Conservation (phyloP, 2,113 vertebrate genomes). For the Epinephelus lanceolatus region DNA sequence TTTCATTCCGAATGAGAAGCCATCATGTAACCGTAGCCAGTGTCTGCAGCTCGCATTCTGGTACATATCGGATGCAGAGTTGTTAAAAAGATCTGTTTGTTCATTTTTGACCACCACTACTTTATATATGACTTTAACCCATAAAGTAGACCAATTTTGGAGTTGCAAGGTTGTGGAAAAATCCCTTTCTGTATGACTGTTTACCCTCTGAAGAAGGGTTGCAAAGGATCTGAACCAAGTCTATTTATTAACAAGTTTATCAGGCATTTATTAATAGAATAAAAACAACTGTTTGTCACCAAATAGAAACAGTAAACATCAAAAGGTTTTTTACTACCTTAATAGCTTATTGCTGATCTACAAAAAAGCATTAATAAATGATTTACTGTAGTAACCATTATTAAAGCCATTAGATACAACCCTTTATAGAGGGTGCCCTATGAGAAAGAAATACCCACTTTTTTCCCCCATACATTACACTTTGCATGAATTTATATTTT, state of each 20-base stretch:
- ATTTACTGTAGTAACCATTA: neutral
- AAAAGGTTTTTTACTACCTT: neutral
- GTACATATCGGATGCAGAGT: too few species aligned
- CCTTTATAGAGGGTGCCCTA: neutral
- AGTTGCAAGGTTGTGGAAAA: neutral
- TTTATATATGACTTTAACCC: neutral
- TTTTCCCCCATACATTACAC: neutral
- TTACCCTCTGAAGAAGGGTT: neutral
- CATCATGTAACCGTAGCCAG: too few species aligned
- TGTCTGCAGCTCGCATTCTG: too few species aligned
- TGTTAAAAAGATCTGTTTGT: too few species aligned
- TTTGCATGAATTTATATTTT: constrained; percentile 1
- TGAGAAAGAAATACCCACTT: neutral
- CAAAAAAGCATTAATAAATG: neutral
- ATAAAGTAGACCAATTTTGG: neutral
- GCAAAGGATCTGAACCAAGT: neutral
- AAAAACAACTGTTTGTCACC: too few species aligned
- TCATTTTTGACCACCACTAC: too few species aligned
- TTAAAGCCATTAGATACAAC: neutral
- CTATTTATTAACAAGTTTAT: neutral
- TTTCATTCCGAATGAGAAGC: too few species aligned
- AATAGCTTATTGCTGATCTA: neutral
- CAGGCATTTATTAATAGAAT: neutral
- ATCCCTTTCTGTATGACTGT: neutral
- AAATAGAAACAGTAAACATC: neutral